Evolutionary conservation across 2,888 invertebrate species (phyloP).

Genomic region (Pteria penguin): DNA sequence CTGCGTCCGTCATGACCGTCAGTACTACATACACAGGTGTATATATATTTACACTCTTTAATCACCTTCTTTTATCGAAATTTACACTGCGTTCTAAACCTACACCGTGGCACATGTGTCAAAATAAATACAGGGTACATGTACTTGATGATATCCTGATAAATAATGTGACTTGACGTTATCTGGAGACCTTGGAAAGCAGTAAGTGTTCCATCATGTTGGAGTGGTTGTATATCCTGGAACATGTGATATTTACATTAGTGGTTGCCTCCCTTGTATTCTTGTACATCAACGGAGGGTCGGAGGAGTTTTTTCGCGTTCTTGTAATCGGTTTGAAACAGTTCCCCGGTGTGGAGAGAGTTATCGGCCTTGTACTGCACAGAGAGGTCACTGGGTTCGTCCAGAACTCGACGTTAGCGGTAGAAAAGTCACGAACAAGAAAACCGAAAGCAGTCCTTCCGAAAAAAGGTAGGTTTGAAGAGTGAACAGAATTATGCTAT

Average conservation of each 20-base stretch:
- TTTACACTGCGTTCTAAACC: no score
- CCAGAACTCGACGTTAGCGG: constrained; percentile 54
- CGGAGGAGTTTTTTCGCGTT: constrained; percentile 59
- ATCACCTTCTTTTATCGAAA: no score
- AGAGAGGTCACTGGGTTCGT: constrained; percentile 67
- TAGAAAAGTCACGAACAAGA: constrained; percentile 41
- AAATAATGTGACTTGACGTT: no score
- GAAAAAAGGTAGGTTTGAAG: constrained; percentile 58
- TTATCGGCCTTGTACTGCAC: constrained; percentile 58
- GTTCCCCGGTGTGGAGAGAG: constrained; percentile 61
- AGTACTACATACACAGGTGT: no score
- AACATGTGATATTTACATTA: constrained; percentile 59
- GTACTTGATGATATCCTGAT: no score
- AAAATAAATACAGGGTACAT: no score
- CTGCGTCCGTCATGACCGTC: no score
- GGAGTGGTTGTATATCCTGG: constrained; percentile 37
- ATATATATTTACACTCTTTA: no score
- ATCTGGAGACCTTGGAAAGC: no score
- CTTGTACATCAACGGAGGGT: constrained; percentile 60
- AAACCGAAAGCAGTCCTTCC: constrained; percentile 59
- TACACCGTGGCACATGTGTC: no score
- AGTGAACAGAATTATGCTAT: not conserved
- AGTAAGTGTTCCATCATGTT: constrained; percentile 17
- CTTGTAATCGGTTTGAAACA: constrained; percentile 63
- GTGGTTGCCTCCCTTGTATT: constrained; percentile 60